Conservation (phyloP, 2,888 invertebrate species). For the Magallana nippona region DNA sequence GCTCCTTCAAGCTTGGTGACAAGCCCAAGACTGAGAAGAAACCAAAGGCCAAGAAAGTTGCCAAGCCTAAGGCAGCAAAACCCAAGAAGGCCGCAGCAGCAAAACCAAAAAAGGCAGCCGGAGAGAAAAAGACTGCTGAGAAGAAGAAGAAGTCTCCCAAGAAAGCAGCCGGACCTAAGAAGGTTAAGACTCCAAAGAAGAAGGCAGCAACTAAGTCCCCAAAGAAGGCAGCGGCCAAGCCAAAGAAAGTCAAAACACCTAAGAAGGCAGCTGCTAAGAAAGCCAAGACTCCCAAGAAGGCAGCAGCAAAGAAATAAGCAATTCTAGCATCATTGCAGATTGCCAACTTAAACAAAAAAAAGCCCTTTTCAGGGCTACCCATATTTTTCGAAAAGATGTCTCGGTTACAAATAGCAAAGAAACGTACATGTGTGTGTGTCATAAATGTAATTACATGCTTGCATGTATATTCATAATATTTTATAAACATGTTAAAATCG, state of each 20-base stretch:
- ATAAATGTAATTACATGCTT: background rate
- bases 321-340: background rate
- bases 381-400: background rate
- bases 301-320: slow-evolving; percentile 9
- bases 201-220: slow-evolving; percentile 62
- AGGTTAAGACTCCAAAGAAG: slow-evolving; percentile 55
- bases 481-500: too few relatives aligned
- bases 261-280: background rate
- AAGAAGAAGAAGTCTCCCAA: slow-evolving; percentile 57
- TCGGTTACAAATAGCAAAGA: background rate
- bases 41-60: slow-evolving; percentile 59
- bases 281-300: slow-evolving; percentile 1
- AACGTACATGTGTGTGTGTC: too few relatives aligned
- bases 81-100: slow-evolving; percentile 52
- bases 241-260: background rate
- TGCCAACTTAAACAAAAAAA: background rate
- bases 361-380: background rate
- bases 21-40: slow-evolving; percentile 42
- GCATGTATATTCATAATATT: background rate
- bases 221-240: slow-evolving; percentile 42
- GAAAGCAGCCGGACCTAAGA: slow-evolving; percentile 51
- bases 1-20: slow-evolving; percentile 56
- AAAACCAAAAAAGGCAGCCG: slow-evolving; percentile 58
- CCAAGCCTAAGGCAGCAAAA: slow-evolving; percentile 45
- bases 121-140: slow-evolving; percentile 55